phyloP scores from a whole-genome alignment of 2,888 invertebrate genomes.

The Crematogaster levior region DNA sequence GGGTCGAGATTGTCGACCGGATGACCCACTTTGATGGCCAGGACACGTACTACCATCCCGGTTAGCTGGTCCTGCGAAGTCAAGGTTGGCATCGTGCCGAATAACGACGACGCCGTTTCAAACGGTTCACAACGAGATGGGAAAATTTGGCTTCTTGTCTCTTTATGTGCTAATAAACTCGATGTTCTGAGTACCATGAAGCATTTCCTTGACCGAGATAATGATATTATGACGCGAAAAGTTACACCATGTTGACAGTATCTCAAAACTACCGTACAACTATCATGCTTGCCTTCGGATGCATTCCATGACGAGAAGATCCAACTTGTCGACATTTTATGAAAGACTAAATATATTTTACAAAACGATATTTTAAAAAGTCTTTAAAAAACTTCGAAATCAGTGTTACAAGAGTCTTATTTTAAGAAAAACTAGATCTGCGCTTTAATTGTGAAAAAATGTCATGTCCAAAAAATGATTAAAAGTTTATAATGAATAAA shows the following conservation, averaged over 20 bases:
- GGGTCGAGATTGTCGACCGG: conserved; percentile 67
- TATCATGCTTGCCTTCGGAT: background rate
- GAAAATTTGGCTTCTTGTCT: conserved; percentile 1
- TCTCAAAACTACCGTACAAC: background rate
- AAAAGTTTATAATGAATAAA: background rate
- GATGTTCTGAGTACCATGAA: background rate
- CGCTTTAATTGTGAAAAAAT: background rate
- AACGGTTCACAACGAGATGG: background rate
- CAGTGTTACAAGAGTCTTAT: too few relatives aligned
- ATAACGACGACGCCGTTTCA: background rate
- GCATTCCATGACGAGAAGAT: background rate
- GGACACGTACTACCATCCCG: conserved; percentile 47
- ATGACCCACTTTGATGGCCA: conserved; percentile 66
- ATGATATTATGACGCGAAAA: conserved; percentile 30
- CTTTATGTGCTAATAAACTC: conserved; percentile 29
- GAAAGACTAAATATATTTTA: background rate
- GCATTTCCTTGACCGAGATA: conserved; percentile 37
- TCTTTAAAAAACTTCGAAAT: background rate
- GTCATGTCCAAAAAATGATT: background rate
- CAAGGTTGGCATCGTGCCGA: conserved; percentile 49
- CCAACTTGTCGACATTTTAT: background rate
- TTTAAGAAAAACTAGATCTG: background rate
- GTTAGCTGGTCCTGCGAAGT: conserved; percentile 49
- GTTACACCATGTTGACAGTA: conserved; percentile 10
- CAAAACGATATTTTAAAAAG: background rate